Conservation (phyloP, 2,113 vertebrate species). For the Onychostoma macrolepis region DNA sequence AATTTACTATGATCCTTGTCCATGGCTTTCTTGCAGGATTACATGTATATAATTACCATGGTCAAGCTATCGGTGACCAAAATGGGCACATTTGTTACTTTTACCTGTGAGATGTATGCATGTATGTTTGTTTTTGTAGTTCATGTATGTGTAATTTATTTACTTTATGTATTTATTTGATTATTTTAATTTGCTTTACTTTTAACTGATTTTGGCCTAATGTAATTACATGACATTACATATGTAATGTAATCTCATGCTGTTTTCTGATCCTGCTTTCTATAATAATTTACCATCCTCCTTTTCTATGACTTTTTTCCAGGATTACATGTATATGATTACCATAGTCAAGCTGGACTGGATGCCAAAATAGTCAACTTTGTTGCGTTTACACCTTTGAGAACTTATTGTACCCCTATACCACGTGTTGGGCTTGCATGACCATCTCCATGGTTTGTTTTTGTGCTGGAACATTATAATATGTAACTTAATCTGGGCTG, state of each 20-base stretch:
- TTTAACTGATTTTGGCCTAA: no score
- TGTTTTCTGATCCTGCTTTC: not conserved
- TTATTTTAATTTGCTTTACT: no score
- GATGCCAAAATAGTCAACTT: not conserved
- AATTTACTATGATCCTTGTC: not conserved
- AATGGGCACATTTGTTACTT: not conserved
- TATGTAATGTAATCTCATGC: not conserved
- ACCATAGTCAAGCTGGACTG: no score
- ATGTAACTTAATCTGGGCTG: conserved; percentile 48
- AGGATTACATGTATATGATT: not conserved
- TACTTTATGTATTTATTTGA: no score
- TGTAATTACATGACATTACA: no score
- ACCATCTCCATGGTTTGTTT: not conserved
- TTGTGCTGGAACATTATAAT: not conserved
- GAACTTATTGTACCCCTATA: not conserved
- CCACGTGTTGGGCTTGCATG: not conserved
- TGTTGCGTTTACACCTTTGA: not conserved
- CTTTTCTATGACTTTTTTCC: not conserved
- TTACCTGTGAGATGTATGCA: not conserved
- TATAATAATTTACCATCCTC: not conserved
- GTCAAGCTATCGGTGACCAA: not conserved
- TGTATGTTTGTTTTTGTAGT: not conserved
- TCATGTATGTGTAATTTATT: not conserved
- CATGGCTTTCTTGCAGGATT: not conserved
- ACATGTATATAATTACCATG: not conserved